Evolutionary conservation across 2,888 invertebrate genomes (phyloP), one percentile per base, ranked within the genome.

Genomic region (Limnephilus rhombicus): DNA sequence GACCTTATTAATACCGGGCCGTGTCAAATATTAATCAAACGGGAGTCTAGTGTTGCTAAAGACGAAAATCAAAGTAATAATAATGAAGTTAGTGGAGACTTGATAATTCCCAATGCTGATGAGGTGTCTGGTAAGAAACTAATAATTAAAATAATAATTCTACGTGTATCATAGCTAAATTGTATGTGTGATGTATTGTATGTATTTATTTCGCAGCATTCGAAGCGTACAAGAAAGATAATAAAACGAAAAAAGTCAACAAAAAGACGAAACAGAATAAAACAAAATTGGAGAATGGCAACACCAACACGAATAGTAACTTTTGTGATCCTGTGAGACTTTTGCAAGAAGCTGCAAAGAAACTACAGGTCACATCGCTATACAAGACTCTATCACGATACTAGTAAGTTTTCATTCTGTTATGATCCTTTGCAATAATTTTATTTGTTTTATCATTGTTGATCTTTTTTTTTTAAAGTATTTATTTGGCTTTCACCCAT

Each of bases 1-100:
- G 97, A 97, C 94, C 96, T 98, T 34, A 95, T 97, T 0, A 96
- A 96, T 89, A 94, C 96, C 68, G 97, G 97, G 0, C 95, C 96
- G 2, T 96, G 96, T 92, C 94, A 95, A 0, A 94, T 96, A n/a
- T 96, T 95, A 94, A 95, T 96, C 94, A 95, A 95, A 94, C 95
- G 94, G 94, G 96, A 96, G 68, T 18, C 90, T 5, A 92, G 89
- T 18, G 53, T 87, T n/a, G 37, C 89, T 9, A 91, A 90, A 80
- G 90, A 93, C 29, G 91, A 92, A 53, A 45, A 82, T 13, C 45
- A 92, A 53, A 85, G 49, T 45, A 37, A 45, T 53, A 82, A 80
- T 31, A 87, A 53, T 34, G 29, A 85, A 15, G 68, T 49, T 34
- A 45, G 11, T 13, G 80, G 49, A 2, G 91, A 92, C n/a, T 53